These are phyloP conservation scores for Oligia fasciuncula DNA, from an alignment of 2,888 invertebrate species.

Conservation along the genomic window DNA sequence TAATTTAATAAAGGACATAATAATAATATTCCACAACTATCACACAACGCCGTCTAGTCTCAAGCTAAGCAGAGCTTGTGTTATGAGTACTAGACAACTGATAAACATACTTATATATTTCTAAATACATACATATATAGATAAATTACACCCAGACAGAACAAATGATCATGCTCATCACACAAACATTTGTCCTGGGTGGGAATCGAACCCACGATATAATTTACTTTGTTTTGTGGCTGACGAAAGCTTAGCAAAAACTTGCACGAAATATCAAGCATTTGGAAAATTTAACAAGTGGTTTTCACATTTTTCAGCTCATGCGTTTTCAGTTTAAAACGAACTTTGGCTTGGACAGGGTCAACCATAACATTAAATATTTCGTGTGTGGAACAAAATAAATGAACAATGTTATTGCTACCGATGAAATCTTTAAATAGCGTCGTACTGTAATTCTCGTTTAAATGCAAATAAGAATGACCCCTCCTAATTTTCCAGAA, in stretches of 20 bases:
- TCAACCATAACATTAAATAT: not conserved
- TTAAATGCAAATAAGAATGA: not conserved
- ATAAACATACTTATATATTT: too few relatives aligned
- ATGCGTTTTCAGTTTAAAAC: not conserved
- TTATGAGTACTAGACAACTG: too few relatives aligned
- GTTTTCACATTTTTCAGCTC: not conserved
- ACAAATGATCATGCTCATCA: too few relatives aligned
- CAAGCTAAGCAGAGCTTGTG: too few relatives aligned
- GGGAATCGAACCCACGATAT: too few relatives aligned
- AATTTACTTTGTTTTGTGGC: not conserved
- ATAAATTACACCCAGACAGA: too few relatives aligned
- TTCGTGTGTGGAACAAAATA: not conserved
- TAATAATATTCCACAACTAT: too few relatives aligned
- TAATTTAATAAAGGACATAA: too few relatives aligned
- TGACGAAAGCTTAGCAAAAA: not conserved
- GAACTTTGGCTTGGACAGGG: not conserved
- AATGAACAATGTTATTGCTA: not conserved
- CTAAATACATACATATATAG: too few relatives aligned
- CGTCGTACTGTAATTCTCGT: not conserved
- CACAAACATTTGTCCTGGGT: too few relatives aligned
- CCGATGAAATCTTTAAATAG: not conserved
- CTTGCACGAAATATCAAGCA: too few relatives aligned
- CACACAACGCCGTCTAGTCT: too few relatives aligned
- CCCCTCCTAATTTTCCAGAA: not conserved
- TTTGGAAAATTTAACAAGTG: not conserved